Base-by-base conservation (phyloP, 2,797 vertebrate species). In the Merluccius polli region DNA sequence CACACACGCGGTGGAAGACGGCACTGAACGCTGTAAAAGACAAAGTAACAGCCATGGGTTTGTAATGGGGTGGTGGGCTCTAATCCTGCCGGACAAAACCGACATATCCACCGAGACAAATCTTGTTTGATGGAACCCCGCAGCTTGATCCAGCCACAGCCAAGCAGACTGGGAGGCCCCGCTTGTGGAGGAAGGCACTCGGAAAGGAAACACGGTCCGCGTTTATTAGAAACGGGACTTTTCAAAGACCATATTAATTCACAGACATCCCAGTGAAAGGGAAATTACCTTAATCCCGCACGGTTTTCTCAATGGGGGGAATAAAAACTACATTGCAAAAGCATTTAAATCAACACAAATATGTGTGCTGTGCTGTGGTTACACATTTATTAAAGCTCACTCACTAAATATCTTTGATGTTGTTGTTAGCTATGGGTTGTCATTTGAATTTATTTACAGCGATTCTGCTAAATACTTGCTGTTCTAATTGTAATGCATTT, bases 71-170 rank as follows among this genome's bases (percentile, higher is more conserved):
- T 81, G 82, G 78, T 86, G 88, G 84, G 81, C 86, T 80, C 84
- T 91, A 89, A 91, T 89, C 88, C 88, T 78, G 73, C 71, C 85
- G 82, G 81, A 92, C 87, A 90, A 87, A 87, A 85, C 76, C 76
- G 79, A 84, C 52, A 91, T 86, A 90, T 93, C 89, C 89, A 90
- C 84, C 87, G 87, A 92, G 89, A 92, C 91, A 86, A 93, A 93
- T 92, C 83, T 83, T 79, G 87, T 92, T 91, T 90, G 88, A 91
- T 86, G 87, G 90, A 84, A 84, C 85, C 88, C 90, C 73, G 88
- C 87, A 86, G 89, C 77, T 87, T 75, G 87, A 86, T 87, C 87
- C 83, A 76, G 79, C 77, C 52, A 68, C 85, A 88, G 85, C 78
- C 71, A 77, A 72, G 85, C 80, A 74, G 87, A 87, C 89, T 85